phyloP scores from a whole-genome alignment of 37 sponge, comb jelly and placozoan species.

The Geodia barretti region DNA sequence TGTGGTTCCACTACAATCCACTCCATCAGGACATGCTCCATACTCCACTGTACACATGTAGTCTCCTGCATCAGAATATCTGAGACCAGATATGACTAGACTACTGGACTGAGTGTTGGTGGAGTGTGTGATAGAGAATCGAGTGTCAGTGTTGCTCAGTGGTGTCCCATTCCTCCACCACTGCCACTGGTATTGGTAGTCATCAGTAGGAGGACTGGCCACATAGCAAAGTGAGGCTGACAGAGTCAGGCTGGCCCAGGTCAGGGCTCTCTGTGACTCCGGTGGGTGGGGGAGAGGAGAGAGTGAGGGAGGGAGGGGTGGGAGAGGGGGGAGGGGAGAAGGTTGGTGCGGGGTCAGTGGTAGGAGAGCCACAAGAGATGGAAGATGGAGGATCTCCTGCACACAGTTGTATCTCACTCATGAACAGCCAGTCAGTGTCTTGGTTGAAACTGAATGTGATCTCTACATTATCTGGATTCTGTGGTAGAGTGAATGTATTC shows the following conservation, averaged over 20 bases:
- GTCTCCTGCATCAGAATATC: constrained; percentile 10
- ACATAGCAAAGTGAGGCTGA: constrained; percentile 34
- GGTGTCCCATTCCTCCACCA: constrained; percentile 16
- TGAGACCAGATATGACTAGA: constrained; percentile 18
- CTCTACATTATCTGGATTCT: background rate
- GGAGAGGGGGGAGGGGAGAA: background rate
- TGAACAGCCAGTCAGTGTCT: constrained; percentile 32
- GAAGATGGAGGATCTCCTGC: background rate
- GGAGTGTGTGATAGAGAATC: constrained; percentile 3
- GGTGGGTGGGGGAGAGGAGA: too few species aligned
- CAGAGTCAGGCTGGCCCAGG: too few species aligned
- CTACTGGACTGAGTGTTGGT: constrained; percentile 37
- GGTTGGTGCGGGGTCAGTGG: background rate
- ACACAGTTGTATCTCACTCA: constrained; percentile 44
- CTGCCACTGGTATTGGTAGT: constrained; percentile 20
- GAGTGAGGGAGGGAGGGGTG: too few species aligned
- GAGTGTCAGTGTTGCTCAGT: background rate
- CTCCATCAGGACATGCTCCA: too few species aligned
- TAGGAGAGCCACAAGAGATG: constrained; percentile 4
- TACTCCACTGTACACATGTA: constrained; percentile 33
- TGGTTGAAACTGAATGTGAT: background rate
- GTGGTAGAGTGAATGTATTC: background rate
- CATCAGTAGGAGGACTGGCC: constrained; percentile 1
- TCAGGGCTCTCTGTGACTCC: too few species aligned
- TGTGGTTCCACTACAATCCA: too few species aligned